Base-by-base conservation (phyloP, 2,888 invertebrate genomes). In the Xylota segnis region DNA sequence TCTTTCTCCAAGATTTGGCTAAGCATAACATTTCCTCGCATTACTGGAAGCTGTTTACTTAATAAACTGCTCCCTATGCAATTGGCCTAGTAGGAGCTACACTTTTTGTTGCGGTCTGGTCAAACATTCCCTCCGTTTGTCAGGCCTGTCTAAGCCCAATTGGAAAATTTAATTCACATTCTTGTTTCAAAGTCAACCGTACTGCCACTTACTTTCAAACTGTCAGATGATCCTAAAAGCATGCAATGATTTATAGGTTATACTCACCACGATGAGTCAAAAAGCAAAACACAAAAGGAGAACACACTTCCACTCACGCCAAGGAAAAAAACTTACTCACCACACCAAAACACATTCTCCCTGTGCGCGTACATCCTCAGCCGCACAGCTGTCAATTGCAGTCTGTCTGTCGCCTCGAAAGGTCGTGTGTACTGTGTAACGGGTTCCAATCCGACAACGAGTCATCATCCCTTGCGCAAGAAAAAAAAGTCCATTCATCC, bases 401-500 rank as follows among this genome's bases (percentile, higher is more conserved):
- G 83, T 77, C 59, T 54, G 59, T 66, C 72, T 66, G 83, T 83
- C 72, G 83, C 72, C 77, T 10, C 10, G 66, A 18, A 47, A 59
- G 71, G 83, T 66, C 32, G 5, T 23, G 14, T 12, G 40, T 16
- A 1, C 14, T 32, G 18, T 3, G 3, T 37, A 66, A 54, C 56
- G 76, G 9, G 10, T 10, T 37, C 10, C 3, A 3, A 23, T 45
- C 7, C 32, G 9, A 54, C 32, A n/a, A 47, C 45, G 43, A 52
- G 4, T 63, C 47, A 23, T 66, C 83, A 83, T 77, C 83, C 83
- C 83, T 61, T 77, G 59, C 18, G 70, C 32, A 50, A 71, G 6
- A 27, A 40, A 43, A 23, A 82, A 56, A 50, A 0, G 37, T 4
- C 9, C 3, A 3, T 23, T 23, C 29, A 54, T 45, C 50, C 61